These are phyloP conservation scores for Ephydatia muelleri DNA, from an alignment of 37 sponge, comb jelly and placozoan genomes.

Conservation along the genomic window DNA sequence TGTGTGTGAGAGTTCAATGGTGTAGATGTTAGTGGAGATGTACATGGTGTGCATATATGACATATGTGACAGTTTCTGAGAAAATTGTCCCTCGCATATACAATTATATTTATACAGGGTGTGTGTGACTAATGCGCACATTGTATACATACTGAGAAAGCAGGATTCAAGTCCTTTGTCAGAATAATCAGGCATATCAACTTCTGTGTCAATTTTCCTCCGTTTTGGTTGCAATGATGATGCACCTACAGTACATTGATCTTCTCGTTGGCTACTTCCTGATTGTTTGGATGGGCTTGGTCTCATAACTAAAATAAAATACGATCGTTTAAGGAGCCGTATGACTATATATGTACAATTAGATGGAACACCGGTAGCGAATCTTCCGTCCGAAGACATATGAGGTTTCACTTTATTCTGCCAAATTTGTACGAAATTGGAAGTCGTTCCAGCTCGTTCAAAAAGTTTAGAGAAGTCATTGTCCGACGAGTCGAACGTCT, in stretches of 20 bases:
- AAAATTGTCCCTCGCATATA: not conserved
- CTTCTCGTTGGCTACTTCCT: constrained; percentile 1
- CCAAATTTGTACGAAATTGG: constrained; percentile 1
- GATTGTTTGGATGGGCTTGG: constrained; percentile 1
- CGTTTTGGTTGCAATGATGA: constrained; percentile 1
- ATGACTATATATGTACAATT: not conserved
- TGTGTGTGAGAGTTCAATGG: not conserved
- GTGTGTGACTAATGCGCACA: not conserved
- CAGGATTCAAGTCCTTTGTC: constrained; percentile 1
- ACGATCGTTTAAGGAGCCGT: not conserved
- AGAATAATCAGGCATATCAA: not conserved
- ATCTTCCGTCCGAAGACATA: not conserved
- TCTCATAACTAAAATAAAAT: constrained; percentile 1
- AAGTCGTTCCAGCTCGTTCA: constrained; percentile 1
- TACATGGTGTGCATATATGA: constrained; percentile 1
- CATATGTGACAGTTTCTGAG: constrained; percentile 1
- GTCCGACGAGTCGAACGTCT: not conserved
- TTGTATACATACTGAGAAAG: not conserved
- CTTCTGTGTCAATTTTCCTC: constrained; percentile 1
- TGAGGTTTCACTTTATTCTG: constrained; percentile 1
- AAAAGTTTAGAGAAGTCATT: constrained; percentile 1
- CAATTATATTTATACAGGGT: not conserved
- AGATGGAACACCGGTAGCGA: constrained; percentile 1
- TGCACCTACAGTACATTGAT: not conserved
- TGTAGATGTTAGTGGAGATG: not conserved